A percentile compares a stretch with the other conserved stretches of the same genome.
Conservation (phyloP, 2,797 vertebrate species). For the Pyrocephalus nanus region DNA sequence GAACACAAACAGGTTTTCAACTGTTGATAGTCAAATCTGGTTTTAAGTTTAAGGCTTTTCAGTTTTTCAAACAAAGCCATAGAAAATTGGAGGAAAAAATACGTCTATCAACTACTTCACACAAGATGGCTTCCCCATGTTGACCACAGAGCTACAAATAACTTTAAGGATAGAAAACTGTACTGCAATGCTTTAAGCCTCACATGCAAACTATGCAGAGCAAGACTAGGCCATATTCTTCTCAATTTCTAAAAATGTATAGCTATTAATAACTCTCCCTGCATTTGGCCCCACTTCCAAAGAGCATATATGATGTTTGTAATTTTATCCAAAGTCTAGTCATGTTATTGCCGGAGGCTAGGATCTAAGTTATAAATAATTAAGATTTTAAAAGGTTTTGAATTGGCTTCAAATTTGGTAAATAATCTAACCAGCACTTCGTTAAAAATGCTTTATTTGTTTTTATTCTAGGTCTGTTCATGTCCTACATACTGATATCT, state of each 20-base stretch:
- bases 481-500: neutral
- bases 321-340: neutral
- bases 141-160: neutral
- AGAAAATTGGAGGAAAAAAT: neutral
- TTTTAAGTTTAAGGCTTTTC: neutral
- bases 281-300: neutral
- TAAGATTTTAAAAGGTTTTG: conserved; percentile 2
- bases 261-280: neutral
- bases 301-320: neutral
- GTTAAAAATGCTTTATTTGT: neutral
- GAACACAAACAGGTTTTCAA: neutral
- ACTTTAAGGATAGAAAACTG: neutral
- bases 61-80: neutral
- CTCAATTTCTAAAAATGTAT: neutral
- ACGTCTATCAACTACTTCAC: neutral
- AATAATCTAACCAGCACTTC: neutral
- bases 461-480: neutral
- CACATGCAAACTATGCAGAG: neutral
- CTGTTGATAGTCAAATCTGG: neutral
- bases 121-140: neutral
- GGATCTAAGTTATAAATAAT: neutral
- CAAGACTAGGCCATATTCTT: neutral
- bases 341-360: neutral
- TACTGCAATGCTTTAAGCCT: neutral
- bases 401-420: neutral